Evolutionary conservation across 2,888 invertebrate species (phyloP).

Genomic region (Scaptodrosophila latifasciaeformis): DNA sequence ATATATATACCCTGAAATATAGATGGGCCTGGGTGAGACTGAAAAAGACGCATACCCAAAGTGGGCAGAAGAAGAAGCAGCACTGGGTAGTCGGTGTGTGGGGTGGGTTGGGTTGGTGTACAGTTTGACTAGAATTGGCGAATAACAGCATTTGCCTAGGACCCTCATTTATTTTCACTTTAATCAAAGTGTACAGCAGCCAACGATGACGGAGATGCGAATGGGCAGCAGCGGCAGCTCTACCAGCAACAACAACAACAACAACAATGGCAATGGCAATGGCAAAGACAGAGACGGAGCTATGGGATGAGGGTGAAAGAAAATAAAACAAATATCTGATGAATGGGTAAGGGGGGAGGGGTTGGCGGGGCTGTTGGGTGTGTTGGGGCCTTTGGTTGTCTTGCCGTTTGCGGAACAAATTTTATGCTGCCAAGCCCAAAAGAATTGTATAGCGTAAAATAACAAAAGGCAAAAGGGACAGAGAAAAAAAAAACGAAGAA

Average conservation of each 20-base stretch:
- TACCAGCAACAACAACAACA: no score
- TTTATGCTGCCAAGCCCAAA: slow-evolving; percentile 54
- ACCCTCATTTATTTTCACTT: slow-evolving; percentile 67
- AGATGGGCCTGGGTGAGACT: no score
- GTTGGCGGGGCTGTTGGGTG: no score
- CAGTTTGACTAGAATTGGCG: neutral
- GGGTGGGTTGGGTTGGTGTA: neutral
- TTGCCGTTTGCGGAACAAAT: slow-evolving; percentile 54
- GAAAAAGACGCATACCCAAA: slow-evolving; percentile 40
- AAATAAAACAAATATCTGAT: no score
- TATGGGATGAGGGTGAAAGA: no score
- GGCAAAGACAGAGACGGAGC: no score
- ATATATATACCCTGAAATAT: no score
- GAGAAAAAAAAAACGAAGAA: neutral
- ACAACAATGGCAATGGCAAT: neutral
- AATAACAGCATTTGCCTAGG: slow-evolving; percentile 56
- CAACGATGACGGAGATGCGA: slow-evolving; percentile 22
- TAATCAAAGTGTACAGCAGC: slow-evolving; percentile 58
- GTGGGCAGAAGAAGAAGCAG: no score
- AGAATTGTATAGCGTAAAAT: slow-evolving; percentile 65
- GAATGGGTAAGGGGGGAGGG: no score
- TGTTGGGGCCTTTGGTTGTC: slow-evolving; percentile 7
- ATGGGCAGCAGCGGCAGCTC: slow-evolving; percentile 9
- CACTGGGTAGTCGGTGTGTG: neutral
- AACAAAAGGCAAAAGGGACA: slow-evolving; percentile 38